Evolutionary conservation across 2,113 vertebrate genomes (phyloP).

Genomic region (Cottus gobio): DNA sequence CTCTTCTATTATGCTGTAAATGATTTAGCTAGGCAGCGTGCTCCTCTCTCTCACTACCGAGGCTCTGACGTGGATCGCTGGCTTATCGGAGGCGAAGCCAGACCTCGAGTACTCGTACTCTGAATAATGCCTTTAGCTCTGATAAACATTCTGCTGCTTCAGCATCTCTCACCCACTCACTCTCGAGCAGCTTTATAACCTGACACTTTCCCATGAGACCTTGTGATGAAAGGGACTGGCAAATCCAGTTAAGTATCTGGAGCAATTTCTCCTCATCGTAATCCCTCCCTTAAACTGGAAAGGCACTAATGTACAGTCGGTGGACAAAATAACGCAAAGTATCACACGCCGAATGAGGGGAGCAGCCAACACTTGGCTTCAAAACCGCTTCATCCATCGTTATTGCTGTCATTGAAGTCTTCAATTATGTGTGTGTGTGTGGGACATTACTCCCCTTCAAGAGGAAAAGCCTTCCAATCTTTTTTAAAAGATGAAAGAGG

Average conservation of each 20-base stretch:
- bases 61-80: constrained; percentile 43
- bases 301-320: constrained; percentile 45
- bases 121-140: constrained; percentile 77
- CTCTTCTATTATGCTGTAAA: constrained; percentile 69
- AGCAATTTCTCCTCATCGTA: constrained; percentile 77
- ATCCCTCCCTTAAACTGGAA: constrained; percentile 56
- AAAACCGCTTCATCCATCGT: constrained; percentile 26
- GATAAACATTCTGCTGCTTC: constrained; percentile 82
- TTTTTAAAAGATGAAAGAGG: constrained; percentile 40
- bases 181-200: constrained; percentile 67
- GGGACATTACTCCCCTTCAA: constrained; percentile 26
- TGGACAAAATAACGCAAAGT: constrained; percentile 44
- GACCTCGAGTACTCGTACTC: constrained; percentile 62
- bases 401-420: constrained; percentile 3
- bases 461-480: constrained; percentile 14
- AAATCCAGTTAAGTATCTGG: constrained; percentile 78
- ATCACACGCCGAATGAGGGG: constrained; percentile 23
- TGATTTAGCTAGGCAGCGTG: constrained; percentile 66
- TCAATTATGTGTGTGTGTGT: neutral
- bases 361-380: constrained; percentile 13
- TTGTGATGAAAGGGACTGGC: constrained; percentile 74
- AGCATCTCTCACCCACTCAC: constrained; percentile 74
- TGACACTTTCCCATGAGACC: constrained; percentile 60
- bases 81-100: constrained; percentile 68
- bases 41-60: constrained; percentile 45